Conservation (phyloP, 2,888 invertebrate species). For the Chirona hameri region DNA sequence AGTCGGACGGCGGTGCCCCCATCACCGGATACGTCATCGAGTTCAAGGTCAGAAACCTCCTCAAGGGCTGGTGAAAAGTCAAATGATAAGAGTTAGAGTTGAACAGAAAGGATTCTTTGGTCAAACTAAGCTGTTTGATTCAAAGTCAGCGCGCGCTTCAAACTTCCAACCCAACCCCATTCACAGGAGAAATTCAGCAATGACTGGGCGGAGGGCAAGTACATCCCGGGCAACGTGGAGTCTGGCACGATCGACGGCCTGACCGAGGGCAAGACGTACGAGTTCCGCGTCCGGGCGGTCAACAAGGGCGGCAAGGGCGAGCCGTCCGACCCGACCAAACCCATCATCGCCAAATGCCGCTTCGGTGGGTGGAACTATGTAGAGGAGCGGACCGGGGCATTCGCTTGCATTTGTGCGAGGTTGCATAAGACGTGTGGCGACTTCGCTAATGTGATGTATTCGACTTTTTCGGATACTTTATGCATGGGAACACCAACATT, state of each 20-base stretch:
- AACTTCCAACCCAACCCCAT: not conserved
- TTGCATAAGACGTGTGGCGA: no score
- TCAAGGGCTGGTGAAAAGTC: no score
- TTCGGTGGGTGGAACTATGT: constrained; percentile 59
- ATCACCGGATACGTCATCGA: constrained; percentile 90
- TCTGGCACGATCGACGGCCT: constrained; percentile 75
- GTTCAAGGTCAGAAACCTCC: constrained; percentile 57
- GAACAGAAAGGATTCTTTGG: no score
- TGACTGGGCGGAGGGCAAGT: constrained; percentile 82
- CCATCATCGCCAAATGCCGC: constrained; percentile 89
- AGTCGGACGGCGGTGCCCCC: constrained; percentile 88
- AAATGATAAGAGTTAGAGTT: no score
- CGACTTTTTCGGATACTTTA: no score
- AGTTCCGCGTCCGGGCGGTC: constrained; percentile 87
- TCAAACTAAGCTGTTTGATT: no score
- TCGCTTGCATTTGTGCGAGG: no score
- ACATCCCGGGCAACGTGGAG: constrained; percentile 72
- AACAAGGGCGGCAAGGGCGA: constrained; percentile 95
- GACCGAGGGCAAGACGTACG: constrained; percentile 88
- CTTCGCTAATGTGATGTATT: no score
- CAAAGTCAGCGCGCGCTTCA: no score
- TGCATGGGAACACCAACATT: no score
- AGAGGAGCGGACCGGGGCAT: no score
- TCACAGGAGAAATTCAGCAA: constrained; percentile 81
- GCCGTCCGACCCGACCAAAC: constrained; percentile 86